Conservation (phyloP, 2,888 invertebrate genomes). For the Phyllotreta striolata region DNA sequence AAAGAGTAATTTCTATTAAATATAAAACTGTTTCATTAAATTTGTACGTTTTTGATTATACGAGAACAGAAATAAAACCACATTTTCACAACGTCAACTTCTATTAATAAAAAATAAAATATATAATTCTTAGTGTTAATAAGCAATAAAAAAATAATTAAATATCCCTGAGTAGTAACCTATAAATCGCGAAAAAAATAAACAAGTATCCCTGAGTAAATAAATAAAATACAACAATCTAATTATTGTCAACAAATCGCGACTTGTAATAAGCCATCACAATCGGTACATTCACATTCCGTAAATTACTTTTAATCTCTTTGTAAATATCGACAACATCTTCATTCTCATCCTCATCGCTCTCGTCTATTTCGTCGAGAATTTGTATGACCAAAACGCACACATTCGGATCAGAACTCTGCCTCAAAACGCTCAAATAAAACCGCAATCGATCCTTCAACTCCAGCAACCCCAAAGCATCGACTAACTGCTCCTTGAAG, state of each 20-base stretch:
- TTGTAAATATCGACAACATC: neutral
- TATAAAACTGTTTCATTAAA: constrained; percentile 12
- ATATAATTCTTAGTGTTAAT: no score
- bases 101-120: no score
- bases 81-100: no score
- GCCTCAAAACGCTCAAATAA: constrained; percentile 21
- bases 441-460: constrained; percentile 12
- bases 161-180: no score
- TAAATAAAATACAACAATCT: neutral
- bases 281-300: constrained; percentile 14
- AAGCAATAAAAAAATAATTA: no score
- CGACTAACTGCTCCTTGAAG: constrained; percentile 13
- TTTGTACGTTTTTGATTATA: no score
- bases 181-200: no score
- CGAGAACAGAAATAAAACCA: no score
- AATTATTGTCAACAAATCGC: neutral
- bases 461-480: neutral
- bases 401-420: constrained; percentile 15
- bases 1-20: constrained; percentile 14
- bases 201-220: no score
- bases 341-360: constrained; percentile 5
- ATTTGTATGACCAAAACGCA: constrained; percentile 27
- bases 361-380: neutral
- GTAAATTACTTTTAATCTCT: constrained; percentile 13
- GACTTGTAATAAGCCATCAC: constrained; percentile 13